Conservation (phyloP, 2,888 invertebrate species). For the Oligia fasciuncula region DNA sequence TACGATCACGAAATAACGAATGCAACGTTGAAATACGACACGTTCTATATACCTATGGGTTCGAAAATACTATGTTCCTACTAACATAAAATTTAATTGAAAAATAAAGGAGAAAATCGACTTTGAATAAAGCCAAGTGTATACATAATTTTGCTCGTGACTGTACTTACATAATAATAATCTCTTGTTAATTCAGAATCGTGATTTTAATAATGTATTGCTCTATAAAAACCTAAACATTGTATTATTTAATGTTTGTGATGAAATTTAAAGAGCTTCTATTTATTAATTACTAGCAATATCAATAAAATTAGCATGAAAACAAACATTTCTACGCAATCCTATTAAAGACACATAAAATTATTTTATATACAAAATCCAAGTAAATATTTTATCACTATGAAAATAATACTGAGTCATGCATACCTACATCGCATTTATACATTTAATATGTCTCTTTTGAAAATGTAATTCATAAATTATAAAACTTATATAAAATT, state of each 20-base stretch:
- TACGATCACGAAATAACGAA: no score
- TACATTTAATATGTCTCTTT: slow-evolving; percentile 19
- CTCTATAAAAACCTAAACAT: neutral
- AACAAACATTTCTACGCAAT: slow-evolving; percentile 23
- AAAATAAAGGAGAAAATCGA: no score
- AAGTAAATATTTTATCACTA: slow-evolving; percentile 62
- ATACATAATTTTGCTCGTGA: no score
- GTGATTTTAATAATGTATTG: neutral
- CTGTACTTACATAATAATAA: neutral
- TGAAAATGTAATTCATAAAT: slow-evolving; percentile 46
- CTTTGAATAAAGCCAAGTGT: no score
- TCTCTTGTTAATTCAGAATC: neutral
- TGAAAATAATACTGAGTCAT: slow-evolving; percentile 77
- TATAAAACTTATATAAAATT: slow-evolving; percentile 28
- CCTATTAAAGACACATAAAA: slow-evolving; percentile 38
- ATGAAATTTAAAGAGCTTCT: slow-evolving; percentile 7
- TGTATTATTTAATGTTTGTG: neutral
- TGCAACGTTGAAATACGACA: no score
- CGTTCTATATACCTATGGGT: no score
- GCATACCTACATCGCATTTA: slow-evolving; percentile 57
- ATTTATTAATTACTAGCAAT: slow-evolving; percentile 3
- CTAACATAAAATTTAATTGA: no score
- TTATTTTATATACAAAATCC: slow-evolving; percentile 51
- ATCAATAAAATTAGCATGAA: slow-evolving; percentile 1
- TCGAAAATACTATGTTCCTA: no score